These are phyloP conservation scores for Oryzias woworae DNA, from an alignment of 2,113 vertebrate genomes.

Conservation along the genomic window DNA sequence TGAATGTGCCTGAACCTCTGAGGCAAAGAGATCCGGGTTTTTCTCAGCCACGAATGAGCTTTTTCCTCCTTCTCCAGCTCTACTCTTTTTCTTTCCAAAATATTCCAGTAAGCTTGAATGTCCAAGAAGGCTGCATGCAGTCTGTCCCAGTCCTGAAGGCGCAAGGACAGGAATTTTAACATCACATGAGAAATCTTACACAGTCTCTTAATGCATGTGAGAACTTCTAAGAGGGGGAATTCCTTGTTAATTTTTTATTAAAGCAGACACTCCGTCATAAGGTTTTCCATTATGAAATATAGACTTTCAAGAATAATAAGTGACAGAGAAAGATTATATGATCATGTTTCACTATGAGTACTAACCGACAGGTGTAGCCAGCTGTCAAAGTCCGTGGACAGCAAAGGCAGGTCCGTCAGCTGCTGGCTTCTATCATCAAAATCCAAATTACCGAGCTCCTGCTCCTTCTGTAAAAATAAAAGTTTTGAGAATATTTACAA, in stretches of 20 bases:
- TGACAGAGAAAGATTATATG: constrained; percentile 10
- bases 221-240: constrained; percentile 36
- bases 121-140: constrained; percentile 53
- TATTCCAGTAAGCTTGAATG: constrained; percentile 63
- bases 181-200: constrained; percentile 9
- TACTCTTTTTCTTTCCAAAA: constrained; percentile 63
- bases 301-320: not conserved
- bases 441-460: constrained; percentile 59
- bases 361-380: constrained; percentile 74
- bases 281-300: not conserved
- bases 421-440: constrained; percentile 62
- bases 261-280: constrained; percentile 11
- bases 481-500: not conserved
- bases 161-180: constrained; percentile 14
- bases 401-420: constrained; percentile 59
- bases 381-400: constrained; percentile 63
- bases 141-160: constrained; percentile 66
- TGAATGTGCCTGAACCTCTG: constrained; percentile 65
- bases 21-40: constrained; percentile 23
- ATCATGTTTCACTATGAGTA: constrained; percentile 3
- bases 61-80: constrained; percentile 54
- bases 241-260: constrained; percentile 34
- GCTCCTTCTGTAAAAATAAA: constrained; percentile 59
- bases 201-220: not conserved
- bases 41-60: not conserved